phyloP scores from a whole-genome alignment of 2,888 invertebrate genomes.

The Thymelicus acteon region DNA sequence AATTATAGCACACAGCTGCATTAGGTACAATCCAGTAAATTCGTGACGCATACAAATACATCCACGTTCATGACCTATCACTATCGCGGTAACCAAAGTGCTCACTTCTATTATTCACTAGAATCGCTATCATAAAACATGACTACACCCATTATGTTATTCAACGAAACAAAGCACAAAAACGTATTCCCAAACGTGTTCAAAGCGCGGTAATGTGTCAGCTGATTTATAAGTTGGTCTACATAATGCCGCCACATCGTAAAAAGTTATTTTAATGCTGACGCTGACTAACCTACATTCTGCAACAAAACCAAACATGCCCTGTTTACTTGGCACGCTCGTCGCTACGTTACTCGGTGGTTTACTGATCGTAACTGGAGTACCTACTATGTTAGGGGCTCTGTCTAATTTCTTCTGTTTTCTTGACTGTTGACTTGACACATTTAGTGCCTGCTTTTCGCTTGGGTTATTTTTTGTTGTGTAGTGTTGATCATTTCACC shows the following conservation, averaged over 20 bases:
- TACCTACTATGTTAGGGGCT: neutral
- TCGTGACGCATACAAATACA: neutral
- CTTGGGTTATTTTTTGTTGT: too few relatives aligned
- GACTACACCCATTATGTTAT: neutral
- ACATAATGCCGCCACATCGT: slow-evolving; percentile 12
- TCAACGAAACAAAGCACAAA: slow-evolving; percentile 3
- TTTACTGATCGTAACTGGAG: neutral
- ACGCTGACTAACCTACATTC: slow-evolving; percentile 25
- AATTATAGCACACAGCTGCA: too few relatives aligned
- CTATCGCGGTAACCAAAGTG: neutral
- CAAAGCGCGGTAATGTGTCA: slow-evolving; percentile 15
- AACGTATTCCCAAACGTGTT: slow-evolving; percentile 9
- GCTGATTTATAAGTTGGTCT: slow-evolving; percentile 16
- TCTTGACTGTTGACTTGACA: too few relatives aligned
- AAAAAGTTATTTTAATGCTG: slow-evolving; percentile 26
- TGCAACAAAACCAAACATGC: slow-evolving; percentile 9
- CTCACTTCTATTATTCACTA: neutral
- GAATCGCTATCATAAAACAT: slow-evolving; percentile 1
- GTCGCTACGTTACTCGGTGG: slow-evolving; percentile 2
- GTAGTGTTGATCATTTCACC: too few relatives aligned
- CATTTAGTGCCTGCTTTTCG: too few relatives aligned
- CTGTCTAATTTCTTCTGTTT: neutral
- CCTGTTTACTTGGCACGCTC: slow-evolving; percentile 17
- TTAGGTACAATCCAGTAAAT: neutral
- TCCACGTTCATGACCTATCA: neutral